Base-by-base conservation (phyloP, 2,888 invertebrate genomes). In the Campopleginae sp. region DNA sequence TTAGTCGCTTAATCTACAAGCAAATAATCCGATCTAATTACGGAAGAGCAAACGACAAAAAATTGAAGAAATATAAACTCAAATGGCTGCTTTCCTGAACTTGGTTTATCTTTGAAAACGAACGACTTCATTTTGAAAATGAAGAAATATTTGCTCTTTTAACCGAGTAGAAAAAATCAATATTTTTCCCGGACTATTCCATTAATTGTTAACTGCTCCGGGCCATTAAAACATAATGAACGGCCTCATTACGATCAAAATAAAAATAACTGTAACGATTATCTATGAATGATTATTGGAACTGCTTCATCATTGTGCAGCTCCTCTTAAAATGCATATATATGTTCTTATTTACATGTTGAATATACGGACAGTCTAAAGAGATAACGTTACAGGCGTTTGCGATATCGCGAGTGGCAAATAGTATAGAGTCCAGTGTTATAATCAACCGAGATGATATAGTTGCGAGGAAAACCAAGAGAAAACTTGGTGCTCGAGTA, bases 331-430 rank as follows among this genome's bases (percentile, higher is more conserved):
- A 27, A 58, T 58, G 17, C 46, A 44, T 14, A 0, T 12, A 23
- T 7, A 23, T 27, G 58, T 27, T 1, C 14, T 27, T 27, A 14
- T 58, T 58, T 58, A 58, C 27, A 27, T 68, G 46, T 46, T n/a
- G 31, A 31, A 68, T 71, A 12, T 48, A 71, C 46, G 19, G 14
- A 4, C 5, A 27, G 58, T 63, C 48, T 38, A 10, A 70, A 48
- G 48, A 63, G 79, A 70, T 79, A 74, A 74, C 38, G 48, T 83
- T 79, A 75, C 83, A 48, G 58, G 7, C 65, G 51, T 61, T 46
- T 48, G 66, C 58, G 48, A 68, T 58, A 78, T 72, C 42, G 58
- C 75, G 19, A 23, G 75, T 63, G 75, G 54, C 58, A 66, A 74
- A 71, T 72, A 72, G 79, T 71, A 65, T 33, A 33, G 27, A 38